These are phyloP conservation scores for Micronycteris hirsuta DNA, from an alignment of 2,113 vertebrate species.

Conservation along the genomic window DNA sequence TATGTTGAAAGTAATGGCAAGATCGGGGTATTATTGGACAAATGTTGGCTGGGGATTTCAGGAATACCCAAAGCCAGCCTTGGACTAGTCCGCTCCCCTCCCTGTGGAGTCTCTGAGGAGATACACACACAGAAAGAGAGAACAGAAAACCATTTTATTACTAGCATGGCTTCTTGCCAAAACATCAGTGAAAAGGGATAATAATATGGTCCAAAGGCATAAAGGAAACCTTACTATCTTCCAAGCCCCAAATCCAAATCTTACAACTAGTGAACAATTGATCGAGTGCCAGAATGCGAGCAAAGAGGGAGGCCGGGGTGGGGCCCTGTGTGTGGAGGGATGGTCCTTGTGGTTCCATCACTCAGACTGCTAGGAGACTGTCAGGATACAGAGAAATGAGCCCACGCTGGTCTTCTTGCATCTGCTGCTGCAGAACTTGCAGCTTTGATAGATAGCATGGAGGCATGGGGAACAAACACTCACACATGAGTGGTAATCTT, in stretches of 20 bases:
- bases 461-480: background rate
- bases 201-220: background rate
- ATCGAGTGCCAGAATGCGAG: background rate
- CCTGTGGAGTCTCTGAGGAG: background rate
- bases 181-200: background rate
- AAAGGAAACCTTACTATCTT: background rate
- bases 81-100: background rate
- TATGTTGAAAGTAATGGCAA: background rate
- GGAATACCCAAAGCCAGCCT: background rate
- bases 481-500: background rate
- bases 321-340: background rate
- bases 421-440: background rate
- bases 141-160: background rate
- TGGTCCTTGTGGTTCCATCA: fast-evolving
- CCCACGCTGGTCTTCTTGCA: background rate
- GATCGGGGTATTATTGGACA: background rate
- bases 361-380: background rate
- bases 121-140: background rate
- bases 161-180: background rate
- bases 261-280: background rate
- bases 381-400: background rate
- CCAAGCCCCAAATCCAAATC: background rate
- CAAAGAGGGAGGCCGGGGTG: background rate
- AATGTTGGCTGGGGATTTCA: background rate
- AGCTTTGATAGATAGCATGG: background rate